These are phyloP conservation scores for Ichneumoninae sp. DNA, from an alignment of 2,888 invertebrate genomes.

Conservation along the genomic window DNA sequence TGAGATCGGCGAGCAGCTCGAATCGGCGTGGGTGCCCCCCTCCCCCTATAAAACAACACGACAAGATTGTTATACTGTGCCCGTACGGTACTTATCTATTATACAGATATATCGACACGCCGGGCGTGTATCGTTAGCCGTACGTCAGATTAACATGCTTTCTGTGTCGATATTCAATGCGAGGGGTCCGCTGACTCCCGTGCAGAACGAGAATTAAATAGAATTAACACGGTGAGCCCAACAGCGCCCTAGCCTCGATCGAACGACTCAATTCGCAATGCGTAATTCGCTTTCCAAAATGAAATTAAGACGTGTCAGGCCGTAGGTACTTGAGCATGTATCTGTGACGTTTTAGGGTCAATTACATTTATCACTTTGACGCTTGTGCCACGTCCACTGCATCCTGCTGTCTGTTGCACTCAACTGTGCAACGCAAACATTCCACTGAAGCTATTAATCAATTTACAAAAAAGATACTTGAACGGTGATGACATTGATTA, in stretches of 20 bases:
- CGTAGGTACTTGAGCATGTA: constrained; percentile 1
- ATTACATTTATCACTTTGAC: neutral
- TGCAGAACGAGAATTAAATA: constrained; percentile 6
- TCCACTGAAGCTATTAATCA: neutral
- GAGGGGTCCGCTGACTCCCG: constrained; percentile 18
- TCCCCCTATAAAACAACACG: constrained; percentile 7
- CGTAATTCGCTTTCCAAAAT: constrained; percentile 27
- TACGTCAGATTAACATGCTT: constrained; percentile 24
- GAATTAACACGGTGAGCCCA: neutral
- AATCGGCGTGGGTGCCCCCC: constrained; percentile 4
- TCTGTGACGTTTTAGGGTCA: constrained; percentile 19
- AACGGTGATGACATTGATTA: neutral
- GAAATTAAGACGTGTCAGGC: constrained; percentile 25
- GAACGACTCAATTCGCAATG: constrained; percentile 19
- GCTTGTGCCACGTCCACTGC: neutral
- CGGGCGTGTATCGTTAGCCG: constrained; percentile 17
- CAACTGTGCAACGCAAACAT: neutral
- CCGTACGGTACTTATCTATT: constrained; percentile 28
- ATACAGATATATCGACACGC: constrained; percentile 15
- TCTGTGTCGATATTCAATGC: constrained; percentile 56
- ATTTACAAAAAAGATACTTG: neutral
- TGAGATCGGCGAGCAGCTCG: constrained; percentile 24
- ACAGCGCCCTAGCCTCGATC: neutral
- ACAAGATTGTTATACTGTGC: constrained; percentile 25
- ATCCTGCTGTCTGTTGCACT: neutral